These are phyloP conservation scores for Anolis sagrei DNA, from an alignment of 2,113 vertebrate genomes.

Conservation along the genomic window DNA sequence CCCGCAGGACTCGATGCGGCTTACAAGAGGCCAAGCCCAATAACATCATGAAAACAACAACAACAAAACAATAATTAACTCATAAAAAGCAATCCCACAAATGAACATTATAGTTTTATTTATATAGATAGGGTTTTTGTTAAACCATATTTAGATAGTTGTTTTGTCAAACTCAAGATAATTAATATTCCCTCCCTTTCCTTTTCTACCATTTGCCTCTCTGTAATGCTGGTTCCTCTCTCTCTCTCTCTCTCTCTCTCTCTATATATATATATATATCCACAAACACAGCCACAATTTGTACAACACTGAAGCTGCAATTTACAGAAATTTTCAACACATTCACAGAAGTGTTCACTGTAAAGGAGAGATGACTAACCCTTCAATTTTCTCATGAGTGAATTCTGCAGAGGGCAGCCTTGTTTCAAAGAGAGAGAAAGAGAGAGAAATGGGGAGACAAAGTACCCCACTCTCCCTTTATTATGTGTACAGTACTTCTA, in stretches of 20 bases:
- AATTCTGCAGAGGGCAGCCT: conserved; percentile 76
- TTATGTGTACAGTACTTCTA: neutral
- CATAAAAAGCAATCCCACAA: too few species aligned
- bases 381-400: neutral
- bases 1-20: too few species aligned
- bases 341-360: neutral
- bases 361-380: neutral
- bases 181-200: neutral
- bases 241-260: rapidly evolving
- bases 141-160: too few species aligned
- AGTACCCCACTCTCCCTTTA: conserved; percentile 12
- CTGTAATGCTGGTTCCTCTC: neutral
- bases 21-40: too few species aligned
- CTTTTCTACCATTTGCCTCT: neutral
- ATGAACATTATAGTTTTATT: too few species aligned
- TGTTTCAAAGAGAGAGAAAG: conserved; percentile 58
- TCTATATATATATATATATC: neutral
- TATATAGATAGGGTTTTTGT: too few species aligned
- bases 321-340: neutral
- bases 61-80: too few species aligned
- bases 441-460: conserved; percentile 6
- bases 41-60: too few species aligned
- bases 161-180: neutral
- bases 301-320: neutral
- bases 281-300: neutral